Percentiles rank a stretch among this genome's conserved stretches.
phyloP scores from a whole-genome alignment of 2,797 vertebrate species.

The Sebastes elongatus region DNA sequence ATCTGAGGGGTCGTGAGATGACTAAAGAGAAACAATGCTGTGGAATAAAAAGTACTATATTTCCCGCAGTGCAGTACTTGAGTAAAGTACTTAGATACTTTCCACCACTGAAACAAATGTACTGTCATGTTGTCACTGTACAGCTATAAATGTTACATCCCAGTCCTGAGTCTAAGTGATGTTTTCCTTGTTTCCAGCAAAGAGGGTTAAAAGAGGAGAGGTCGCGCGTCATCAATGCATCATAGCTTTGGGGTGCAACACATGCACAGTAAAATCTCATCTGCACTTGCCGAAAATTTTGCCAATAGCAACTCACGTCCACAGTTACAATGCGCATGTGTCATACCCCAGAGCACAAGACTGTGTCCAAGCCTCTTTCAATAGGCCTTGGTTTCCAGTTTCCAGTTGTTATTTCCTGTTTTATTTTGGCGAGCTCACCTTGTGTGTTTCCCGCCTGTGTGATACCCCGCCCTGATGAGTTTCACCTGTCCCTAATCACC shows the following conservation, averaged over 20 bases:
- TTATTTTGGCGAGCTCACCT: no score
- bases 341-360: fast-evolving
- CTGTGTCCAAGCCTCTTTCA: fast-evolving
- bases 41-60: background rate
- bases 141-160: background rate
- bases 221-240: fast-evolving
- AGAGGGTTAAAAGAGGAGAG: no score
- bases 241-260: fast-evolving
- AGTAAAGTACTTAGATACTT: background rate
- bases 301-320: fast-evolving
- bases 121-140: background rate
- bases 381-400: background rate
- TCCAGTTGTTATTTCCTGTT: no score
- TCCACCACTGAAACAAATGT: background rate
- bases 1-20: background rate
- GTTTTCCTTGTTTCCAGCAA: no score
- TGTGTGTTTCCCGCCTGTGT: no score
- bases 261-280: no score
- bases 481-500: no score
- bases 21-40: background rate
- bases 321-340: fast-evolving
- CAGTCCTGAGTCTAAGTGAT: no score
- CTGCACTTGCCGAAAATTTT: fast-evolving
- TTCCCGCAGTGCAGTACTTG: background rate
- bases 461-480: no score